phyloP scores from a whole-genome alignment of 1,140 invertebrate genomes.

The Calephelis nemesis region DNA sequence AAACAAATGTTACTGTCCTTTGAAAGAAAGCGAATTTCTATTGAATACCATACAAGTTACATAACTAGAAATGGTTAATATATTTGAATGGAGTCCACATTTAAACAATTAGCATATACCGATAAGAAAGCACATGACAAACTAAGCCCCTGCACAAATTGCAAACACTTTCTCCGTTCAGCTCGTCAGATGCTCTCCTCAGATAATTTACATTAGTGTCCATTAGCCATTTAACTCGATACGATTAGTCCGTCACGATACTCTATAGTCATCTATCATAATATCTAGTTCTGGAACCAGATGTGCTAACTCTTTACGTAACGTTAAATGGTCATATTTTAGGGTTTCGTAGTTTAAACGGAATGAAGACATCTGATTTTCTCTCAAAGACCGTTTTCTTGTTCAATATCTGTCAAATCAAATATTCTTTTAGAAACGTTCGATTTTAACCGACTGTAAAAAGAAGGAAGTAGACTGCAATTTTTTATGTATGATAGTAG shows the following conservation, averaged over 20 bases:
- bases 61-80: constrained; percentile 6
- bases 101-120: constrained; percentile 20
- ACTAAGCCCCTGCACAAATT: constrained; percentile 18
- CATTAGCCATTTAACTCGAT: constrained; percentile 75
- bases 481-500: too few species aligned
- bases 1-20: too few species aligned
- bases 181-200: constrained; percentile 60
- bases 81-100: constrained; percentile 2
- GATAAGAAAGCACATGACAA: constrained; percentile 19
- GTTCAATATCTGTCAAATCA: too few species aligned
- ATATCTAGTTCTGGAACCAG: constrained; percentile 49
- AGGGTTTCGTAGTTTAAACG: too few species aligned
- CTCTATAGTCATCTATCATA: constrained; percentile 65
- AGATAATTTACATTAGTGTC: constrained; percentile 73
- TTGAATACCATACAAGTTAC: constrained; percentile 1
- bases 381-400: too few species aligned
- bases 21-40: not conserved
- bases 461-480: too few species aligned
- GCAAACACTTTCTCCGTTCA: constrained; percentile 59
- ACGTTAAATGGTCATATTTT: constrained; percentile 25
- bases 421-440: too few species aligned
- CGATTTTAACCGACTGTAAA: too few species aligned
- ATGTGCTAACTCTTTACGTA: constrained; percentile 33
- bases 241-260: constrained; percentile 68
- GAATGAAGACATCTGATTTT: too few species aligned